Evolutionary conservation across 2,797 vertebrate species (phyloP).

Genomic region (Rhinophrynus dorsalis): DNA sequence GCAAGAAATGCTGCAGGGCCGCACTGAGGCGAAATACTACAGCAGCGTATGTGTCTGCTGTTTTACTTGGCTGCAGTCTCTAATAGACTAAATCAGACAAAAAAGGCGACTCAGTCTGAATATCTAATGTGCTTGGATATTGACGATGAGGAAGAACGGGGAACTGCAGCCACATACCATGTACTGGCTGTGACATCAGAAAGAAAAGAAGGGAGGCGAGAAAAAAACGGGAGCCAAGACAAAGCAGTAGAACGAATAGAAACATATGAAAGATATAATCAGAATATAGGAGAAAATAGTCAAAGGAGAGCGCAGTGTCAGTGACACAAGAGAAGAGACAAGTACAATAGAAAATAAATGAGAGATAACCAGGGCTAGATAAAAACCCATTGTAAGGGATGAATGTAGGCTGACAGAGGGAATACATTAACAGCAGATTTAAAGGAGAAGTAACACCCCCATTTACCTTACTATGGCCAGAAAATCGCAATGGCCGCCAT

Average conservation of each 20-base stretch:
- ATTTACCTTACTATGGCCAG: too few relatives aligned
- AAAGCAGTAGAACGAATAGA: constrained; percentile 2
- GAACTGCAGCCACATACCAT: constrained; percentile 27
- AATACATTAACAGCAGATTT: too few relatives aligned
- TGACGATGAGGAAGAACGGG: constrained; percentile 35
- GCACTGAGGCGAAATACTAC: constrained; percentile 7
- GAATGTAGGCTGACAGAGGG: too few relatives aligned
- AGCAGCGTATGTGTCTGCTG: constrained; percentile 5
- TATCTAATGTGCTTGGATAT: constrained; percentile 47
- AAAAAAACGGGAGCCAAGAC: neutral
- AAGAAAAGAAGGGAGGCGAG: constrained; percentile 6
- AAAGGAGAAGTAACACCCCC: too few relatives aligned
- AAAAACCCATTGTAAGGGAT: too few relatives aligned
- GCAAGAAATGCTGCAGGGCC: constrained; percentile 23
- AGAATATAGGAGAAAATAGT: neutral
- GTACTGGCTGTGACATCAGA: constrained; percentile 27
- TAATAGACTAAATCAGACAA: constrained; percentile 49
- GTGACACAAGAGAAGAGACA: neutral
- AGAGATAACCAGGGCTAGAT: too few relatives aligned
- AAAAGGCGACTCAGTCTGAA: constrained; percentile 45
- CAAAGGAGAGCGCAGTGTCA: neutral
- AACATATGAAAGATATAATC: neutral
- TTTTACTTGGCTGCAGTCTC: constrained; percentile 45
- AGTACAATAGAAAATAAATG: neutral
- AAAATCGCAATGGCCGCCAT: too few relatives aligned